Base-by-base conservation (phyloP, 2,797 vertebrate genomes). In the Notolabrus celidotus region DNA sequence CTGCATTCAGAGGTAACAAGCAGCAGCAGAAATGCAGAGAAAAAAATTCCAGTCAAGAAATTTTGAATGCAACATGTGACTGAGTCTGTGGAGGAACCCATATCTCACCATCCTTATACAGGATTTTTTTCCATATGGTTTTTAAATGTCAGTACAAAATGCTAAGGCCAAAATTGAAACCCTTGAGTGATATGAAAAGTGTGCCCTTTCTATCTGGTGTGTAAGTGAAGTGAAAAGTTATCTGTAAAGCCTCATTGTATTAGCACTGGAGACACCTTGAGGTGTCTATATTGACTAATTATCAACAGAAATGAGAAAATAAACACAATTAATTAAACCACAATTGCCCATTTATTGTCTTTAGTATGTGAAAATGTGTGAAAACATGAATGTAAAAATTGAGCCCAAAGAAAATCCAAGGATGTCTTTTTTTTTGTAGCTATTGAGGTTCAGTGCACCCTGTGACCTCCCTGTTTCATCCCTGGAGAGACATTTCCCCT, bases 61-160 rank as follows among this genome's bases (percentile, higher is more conserved):
- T 29, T 71, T 10, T 31, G 62, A 58, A 58, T 12, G 15, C 3
- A 54, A 45, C 39, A 49, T n/a, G 34, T 67, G 64, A 72, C 39
- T 46, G 11, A 20, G 43, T 52, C 29, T 29, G 36, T 27, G 19
- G 25, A 71, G 46, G 53, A 49, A 42, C 25, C 33, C 34, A 50
- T 36, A 23, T 70, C 10, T 47, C 14, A 54, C 12, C n/a, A 29
- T 70, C 17, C 61, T 34, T 59, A 3, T 54, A 16, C 33, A 64
- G 23, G 43, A 72, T 65, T 67, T 63, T 22, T 27, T 52, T 7
- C 31, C 29, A 31, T 58, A 11, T 42, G 17, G 25, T 52, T 67
- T 22, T 60, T 55, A 67, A 79, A 84, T 74, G 60, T 79, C 79
- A 80, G 16, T 25, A 25, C 33, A 75, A 63, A 79, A 69, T 20